A percentile compares a stretch with the other conserved stretches of the same genome.
Evolutionary conservation across 2,888 invertebrate genomes (phyloP).

Genomic region (Ametastegia equiseti): DNA sequence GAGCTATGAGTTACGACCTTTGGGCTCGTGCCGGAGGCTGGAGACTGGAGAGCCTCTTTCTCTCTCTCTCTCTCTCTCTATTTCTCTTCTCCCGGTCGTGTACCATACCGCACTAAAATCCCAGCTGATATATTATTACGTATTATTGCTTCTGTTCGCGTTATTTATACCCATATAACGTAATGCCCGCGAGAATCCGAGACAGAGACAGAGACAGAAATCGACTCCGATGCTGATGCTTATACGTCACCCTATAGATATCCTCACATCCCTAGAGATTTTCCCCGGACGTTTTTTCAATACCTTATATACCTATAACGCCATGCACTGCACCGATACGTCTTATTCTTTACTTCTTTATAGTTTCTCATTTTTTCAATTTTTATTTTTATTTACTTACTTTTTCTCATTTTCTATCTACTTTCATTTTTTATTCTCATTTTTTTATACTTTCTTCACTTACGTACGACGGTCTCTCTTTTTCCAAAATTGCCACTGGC

Average conservation of each 20-base stretch:
- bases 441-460: too few species aligned
- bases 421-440: too few species aligned
- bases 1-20: conserved; percentile 75
- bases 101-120: conserved; percentile 75
- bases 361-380: too few species aligned
- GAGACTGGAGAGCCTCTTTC: too few species aligned
- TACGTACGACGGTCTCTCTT: too few species aligned
- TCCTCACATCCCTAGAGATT: conserved; percentile 31
- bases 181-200: conserved; percentile 74
- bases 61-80: too few species aligned
- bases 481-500: too few species aligned
- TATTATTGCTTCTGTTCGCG: conserved; percentile 75
- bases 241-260: conserved; percentile 64
- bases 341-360: too few species aligned
- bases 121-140: conserved; percentile 77
- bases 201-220: too few species aligned
- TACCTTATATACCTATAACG: conserved; percentile 54
- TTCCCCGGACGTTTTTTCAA: conserved; percentile 41
- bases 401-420: too few species aligned
- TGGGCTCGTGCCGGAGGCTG: conserved; percentile 70
- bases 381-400: too few species aligned
- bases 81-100: conserved; percentile 46
- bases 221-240: conserved; percentile 51
- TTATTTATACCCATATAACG: conserved; percentile 76
- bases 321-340: too few species aligned